These are phyloP conservation scores for Ptychochromis oligacanthus DNA, from an alignment of 2,113 vertebrate genomes.

Conservation along the genomic window DNA sequence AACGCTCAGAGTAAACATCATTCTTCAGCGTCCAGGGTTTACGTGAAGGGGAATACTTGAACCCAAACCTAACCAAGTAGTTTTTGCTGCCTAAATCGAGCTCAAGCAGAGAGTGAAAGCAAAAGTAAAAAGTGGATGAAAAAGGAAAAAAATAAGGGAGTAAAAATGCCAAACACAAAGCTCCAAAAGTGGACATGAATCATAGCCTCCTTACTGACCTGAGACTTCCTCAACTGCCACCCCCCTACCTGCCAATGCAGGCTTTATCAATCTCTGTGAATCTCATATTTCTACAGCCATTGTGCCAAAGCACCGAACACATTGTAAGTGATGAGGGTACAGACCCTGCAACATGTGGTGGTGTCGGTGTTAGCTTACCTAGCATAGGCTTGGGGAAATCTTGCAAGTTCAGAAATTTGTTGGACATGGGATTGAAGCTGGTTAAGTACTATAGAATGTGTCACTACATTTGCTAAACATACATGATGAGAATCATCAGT, in stretches of 20 bases:
- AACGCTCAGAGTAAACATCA: neutral
- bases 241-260: neutral
- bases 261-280: neutral
- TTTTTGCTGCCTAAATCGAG: neutral
- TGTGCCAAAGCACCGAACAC: neutral
- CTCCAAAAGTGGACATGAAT: neutral
- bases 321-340: neutral
- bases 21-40: neutral
- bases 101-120: neutral
- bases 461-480: neutral
- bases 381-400: neutral
- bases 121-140: neutral
- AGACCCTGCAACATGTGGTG: neutral
- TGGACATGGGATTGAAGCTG: neutral
- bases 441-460: neutral
- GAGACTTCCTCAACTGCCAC: neutral
- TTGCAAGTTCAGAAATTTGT: neutral
- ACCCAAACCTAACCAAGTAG: neutral
- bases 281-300: neutral
- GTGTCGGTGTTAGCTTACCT: neutral
- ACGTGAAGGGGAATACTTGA: neutral
- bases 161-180: neutral
- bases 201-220: neutral
- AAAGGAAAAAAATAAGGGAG: neutral
- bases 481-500: fast-evolving